A percentile compares a stretch with the other conserved stretches of the same genome.
Conservation (phyloP, 2,797 vertebrate species). For the Emydoidea blandingii region DNA sequence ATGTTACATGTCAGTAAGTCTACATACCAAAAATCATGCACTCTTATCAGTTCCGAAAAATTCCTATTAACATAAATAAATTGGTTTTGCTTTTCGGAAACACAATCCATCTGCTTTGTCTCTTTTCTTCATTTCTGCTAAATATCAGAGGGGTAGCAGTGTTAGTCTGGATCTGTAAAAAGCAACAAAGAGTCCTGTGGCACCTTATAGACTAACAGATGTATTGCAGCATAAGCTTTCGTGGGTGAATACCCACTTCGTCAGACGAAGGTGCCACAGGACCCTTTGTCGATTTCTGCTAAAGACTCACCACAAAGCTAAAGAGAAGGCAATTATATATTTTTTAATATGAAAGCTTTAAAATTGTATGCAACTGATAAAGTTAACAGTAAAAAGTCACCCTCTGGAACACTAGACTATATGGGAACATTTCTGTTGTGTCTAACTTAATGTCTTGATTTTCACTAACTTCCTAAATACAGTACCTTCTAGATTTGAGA, state of each 20-base stretch:
- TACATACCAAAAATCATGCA: background rate
- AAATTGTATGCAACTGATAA: background rate
- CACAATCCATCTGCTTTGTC: background rate
- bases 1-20: background rate
- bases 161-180: too few species aligned
- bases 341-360: background rate
- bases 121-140: background rate
- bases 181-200: too few species aligned
- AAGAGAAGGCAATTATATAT: background rate
- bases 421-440: background rate
- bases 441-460: background rate
- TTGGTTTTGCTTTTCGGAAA: background rate
- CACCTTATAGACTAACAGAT: too few species aligned
- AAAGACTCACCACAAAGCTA: background rate
- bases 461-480: background rate
- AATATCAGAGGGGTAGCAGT: background rate
- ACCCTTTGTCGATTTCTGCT: background rate
- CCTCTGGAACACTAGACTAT: background rate
- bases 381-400: background rate
- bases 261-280: too few species aligned
- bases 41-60: background rate
- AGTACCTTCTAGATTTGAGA: conserved; percentile 86
- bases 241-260: too few species aligned
- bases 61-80: background rate
- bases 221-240: too few species aligned